Base-by-base conservation (phyloP, 2,888 invertebrate genomes). In the Agelastica alni region DNA sequence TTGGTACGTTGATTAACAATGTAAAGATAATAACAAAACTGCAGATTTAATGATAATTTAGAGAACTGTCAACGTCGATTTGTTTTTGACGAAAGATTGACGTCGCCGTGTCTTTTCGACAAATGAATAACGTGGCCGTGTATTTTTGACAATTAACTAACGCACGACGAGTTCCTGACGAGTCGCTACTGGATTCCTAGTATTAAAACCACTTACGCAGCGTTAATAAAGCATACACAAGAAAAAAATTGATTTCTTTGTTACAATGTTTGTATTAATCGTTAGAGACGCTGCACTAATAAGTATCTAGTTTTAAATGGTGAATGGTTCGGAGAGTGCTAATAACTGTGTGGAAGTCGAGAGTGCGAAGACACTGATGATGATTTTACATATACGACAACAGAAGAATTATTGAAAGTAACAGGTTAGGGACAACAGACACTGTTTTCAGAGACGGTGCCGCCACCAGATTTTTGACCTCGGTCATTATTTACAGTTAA, bases 291-390 rank as follows among this genome's bases (percentile, higher is more conserved):
- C n/a, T 17, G 39, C 59, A 68, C 60, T 72, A 73, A 73, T 68
- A 48, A 69, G 68, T 63, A 63, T 66, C 69, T 69, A 70, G 69
- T 70, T 70, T 67, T 61, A 60, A 61, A 64, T 59, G 56, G 62
- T 65, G 58, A 58, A 59, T 55, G 59, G 61, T 58, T 60, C 59
- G 56, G 47, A 30, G 47, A 48, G 52, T 56, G 46, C 39, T 53
- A 56, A 56, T 58, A 37, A 39, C 18, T 39, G 20, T 39, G 37
- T 39, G 37, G 18, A 31, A 34, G 31, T 34, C n/a, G 13, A 34
- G 28, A 43, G 28, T 28, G 17, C 28, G 43, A n/a, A 17, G 12
- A 26, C 18, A 7, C 18, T 7, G 6, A 20, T 6, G 7, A 13
- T 14, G 18, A 37, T n/a, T 37, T 14, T 18, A 20, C 10, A 20